Evolutionary conservation across 2,113 vertebrate genomes (phyloP), one percentile per base, ranked within the genome.

Genomic region (Chaenocephalus aceratus): DNA sequence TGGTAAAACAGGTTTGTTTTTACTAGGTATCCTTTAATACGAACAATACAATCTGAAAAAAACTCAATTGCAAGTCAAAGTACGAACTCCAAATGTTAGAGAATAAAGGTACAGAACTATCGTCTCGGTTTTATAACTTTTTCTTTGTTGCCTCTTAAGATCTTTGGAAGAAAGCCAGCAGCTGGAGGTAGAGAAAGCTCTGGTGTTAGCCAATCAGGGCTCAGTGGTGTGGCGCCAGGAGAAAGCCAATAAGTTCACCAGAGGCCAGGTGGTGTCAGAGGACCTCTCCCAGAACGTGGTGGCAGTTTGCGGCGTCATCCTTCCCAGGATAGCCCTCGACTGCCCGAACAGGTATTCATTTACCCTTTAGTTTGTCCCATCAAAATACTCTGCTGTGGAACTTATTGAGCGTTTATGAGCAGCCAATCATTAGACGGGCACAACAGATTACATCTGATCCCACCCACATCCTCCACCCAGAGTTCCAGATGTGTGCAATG

Each of bases 261-360:
- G 96, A 34, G 96, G 97, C 26, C 95, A 96, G 10, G 84, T 99
- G 62, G 87, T 97, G 14, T 96, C 97, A 0, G 83, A 94, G 0
- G 98, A 99, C 89, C 94, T 99, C 15, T 98, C 96, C 82, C 88
- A 85, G 15, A 95, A 75, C 2, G 96, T 99, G 0, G 96, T 97
- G 16, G 94, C 97, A 21, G 95, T 99, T 1, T 97, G 98, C 91
- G 98, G 97, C 4, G 93, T 99, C 58, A 84, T 97, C 2, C 90
- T 99, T 8, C 96, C 97, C n/a, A 93, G 91, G 63, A 92, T 94
- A 1, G 81, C 64, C 87, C 72, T 1, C 71, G 75, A 68, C 85
- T 88, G 6, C 63, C 86, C 79, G 93, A 95, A 3, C 95, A 95
- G 95, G 97, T 97, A 85, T 21, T 21, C 21, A 21, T 52, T 88